phyloP scores from a whole-genome alignment of 2,797 vertebrate species.

The Pseudocheirus occidentalis region DNA sequence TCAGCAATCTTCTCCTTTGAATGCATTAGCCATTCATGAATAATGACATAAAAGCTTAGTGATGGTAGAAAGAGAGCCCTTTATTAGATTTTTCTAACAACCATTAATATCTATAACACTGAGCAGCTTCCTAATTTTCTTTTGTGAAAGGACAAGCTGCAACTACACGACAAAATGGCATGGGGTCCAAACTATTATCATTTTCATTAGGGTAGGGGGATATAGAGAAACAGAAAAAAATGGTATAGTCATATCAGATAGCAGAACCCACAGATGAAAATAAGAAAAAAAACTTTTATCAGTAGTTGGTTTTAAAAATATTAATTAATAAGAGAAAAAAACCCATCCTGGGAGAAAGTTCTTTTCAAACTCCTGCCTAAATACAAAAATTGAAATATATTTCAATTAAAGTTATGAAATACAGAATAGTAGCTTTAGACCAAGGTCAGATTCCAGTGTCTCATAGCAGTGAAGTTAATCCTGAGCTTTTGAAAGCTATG shows the following conservation, averaged over 20 bases:
- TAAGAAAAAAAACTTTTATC: constrained; percentile 13
- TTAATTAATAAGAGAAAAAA: constrained; percentile 69
- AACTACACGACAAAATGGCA: constrained; percentile 75
- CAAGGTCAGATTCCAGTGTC: neutral
- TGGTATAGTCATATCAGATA: constrained; percentile 49
- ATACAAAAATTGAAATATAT: constrained; percentile 37
- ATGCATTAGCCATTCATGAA: constrained; percentile 81
- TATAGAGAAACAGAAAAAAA: constrained; percentile 69
- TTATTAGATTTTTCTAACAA: constrained; percentile 82
- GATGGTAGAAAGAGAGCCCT: constrained; percentile 75
- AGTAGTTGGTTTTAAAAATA: constrained; percentile 61
- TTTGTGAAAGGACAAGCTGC: constrained; percentile 81
- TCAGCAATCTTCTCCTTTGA: constrained; percentile 76
- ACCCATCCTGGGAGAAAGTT: neutral
- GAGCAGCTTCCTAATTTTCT: constrained; percentile 84
- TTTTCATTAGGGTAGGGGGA: constrained; percentile 76
- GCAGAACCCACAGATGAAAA: constrained; percentile 49
- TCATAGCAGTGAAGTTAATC: neutral
- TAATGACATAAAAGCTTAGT: constrained; percentile 84
- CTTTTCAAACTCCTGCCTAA: constrained; percentile 29
- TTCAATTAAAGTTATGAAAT: constrained; percentile 25
- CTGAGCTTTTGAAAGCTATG: neutral
- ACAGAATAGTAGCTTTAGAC: neutral
- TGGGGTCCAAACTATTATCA: constrained; percentile 72
- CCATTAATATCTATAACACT: constrained; percentile 83